phyloP scores from a whole-genome alignment of 2,888 invertebrate genomes.

The Calliphora vomitoria region DNA sequence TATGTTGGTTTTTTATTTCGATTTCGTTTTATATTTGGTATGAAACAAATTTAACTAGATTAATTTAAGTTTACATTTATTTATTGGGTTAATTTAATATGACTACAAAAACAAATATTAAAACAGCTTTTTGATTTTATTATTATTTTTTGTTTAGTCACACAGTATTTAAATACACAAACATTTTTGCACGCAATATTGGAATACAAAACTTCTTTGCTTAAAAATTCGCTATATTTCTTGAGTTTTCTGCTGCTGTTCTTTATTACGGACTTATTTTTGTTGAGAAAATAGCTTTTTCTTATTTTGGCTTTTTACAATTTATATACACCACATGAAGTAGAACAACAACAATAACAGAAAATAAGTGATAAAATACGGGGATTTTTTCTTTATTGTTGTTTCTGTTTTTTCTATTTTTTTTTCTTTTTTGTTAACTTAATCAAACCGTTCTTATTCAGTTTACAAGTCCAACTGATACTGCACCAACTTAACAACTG shows the following conservation, averaged over 20 bases:
- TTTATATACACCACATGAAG: slow-evolving; percentile 53
- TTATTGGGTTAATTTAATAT: not conserved
- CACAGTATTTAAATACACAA: slow-evolving; percentile 46
- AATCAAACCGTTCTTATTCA: slow-evolving; percentile 71
- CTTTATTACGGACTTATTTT: slow-evolving; percentile 32
- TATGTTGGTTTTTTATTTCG: slow-evolving; percentile 1
- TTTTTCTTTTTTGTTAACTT: slow-evolving; percentile 21
- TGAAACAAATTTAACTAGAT: slow-evolving; percentile 12
- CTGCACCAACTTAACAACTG: slow-evolving; percentile 74
- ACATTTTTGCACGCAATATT: slow-evolving; percentile 45
- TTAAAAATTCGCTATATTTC: not conserved
- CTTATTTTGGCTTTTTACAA: not conserved
- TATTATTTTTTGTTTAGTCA: slow-evolving; percentile 6
- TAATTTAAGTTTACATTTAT: not conserved
- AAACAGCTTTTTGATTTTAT: slow-evolving; percentile 12
- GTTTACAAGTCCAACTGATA: slow-evolving; percentile 73
- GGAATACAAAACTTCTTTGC: not conserved
- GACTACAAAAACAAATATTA: slow-evolving; percentile 21
- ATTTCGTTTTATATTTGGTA: not conserved
- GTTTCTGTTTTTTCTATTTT: slow-evolving; percentile 1
- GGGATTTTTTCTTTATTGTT: slow-evolving; percentile 48
- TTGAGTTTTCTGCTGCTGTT: slow-evolving; percentile 15
- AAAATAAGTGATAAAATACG: slow-evolving; percentile 59
- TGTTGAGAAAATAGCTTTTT: slow-evolving; percentile 12
- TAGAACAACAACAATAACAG: slow-evolving; percentile 53